These are phyloP conservation scores for Hymenopus coronatus DNA, from an alignment of 2,888 invertebrate genomes.

Conservation along the genomic window DNA sequence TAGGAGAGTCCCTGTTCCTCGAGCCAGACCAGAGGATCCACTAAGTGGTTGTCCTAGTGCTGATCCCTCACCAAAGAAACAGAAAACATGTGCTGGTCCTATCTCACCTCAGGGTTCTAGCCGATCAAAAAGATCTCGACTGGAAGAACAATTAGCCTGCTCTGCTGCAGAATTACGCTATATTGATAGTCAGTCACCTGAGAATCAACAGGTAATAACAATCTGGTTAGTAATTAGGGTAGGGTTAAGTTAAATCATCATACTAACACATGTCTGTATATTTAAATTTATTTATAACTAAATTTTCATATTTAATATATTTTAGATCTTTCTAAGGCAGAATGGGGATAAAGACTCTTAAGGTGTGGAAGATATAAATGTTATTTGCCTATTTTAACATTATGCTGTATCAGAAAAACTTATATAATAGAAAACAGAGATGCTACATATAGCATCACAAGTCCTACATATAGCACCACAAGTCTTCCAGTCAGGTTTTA, in stretches of 20 bases:
- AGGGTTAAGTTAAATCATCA: too few relatives aligned
- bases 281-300: not conserved
- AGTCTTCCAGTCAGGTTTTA: too few relatives aligned
- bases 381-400: too few relatives aligned
- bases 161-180: constrained; percentile 65
- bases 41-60: constrained; percentile 47
- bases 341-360: too few relatives aligned
- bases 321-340: not conserved
- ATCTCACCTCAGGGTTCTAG: constrained; percentile 23
- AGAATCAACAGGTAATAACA: constrained; percentile 21
- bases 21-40: constrained; percentile 53
- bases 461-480: too few relatives aligned
- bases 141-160: constrained; percentile 72
- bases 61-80: constrained; percentile 62
- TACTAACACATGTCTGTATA: not conserved
- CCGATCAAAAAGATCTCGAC: constrained; percentile 58
- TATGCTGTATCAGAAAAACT: too few relatives aligned
- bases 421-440: too few relatives aligned
- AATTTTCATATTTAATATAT: not conserved
- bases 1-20: constrained; percentile 20
- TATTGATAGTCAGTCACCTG: constrained; percentile 74
- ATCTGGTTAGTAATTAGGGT: too few relatives aligned
- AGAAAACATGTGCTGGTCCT: constrained; percentile 32
- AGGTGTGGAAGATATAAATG: too few relatives aligned
- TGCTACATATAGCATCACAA: too few relatives aligned